Percentiles rank a stretch among this genome's conserved stretches.
Evolutionary conservation across 2,888 invertebrate species (phyloP).

Genomic region (Hololepta plana): DNA sequence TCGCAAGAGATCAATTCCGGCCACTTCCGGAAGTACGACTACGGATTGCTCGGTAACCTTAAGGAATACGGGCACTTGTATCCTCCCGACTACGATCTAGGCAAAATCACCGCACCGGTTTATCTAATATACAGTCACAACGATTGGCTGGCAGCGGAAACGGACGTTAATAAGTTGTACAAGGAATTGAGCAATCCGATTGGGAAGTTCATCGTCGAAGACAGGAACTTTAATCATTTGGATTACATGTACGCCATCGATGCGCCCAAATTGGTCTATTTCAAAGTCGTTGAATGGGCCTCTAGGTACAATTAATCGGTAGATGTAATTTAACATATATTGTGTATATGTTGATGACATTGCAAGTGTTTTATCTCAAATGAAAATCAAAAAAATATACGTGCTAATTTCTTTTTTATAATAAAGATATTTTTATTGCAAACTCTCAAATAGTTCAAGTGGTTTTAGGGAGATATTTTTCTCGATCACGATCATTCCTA

Average conservation of each 20-base stretch:
- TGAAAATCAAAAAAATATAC: no score
- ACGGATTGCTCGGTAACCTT: constrained; percentile 11
- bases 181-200: constrained; percentile 12
- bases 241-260: constrained; percentile 20
- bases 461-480: no score
- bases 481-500: no score
- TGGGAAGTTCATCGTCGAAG: constrained; percentile 16
- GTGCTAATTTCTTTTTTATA: no score
- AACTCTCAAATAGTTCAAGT: no score
- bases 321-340: no score
- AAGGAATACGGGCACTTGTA: constrained; percentile 9
- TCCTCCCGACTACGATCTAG: constrained; percentile 12
- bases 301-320: no score
- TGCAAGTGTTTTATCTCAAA: no score
- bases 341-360: no score
- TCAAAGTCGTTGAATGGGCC: constrained; percentile 15
- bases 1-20: constrained; percentile 38
- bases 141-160: constrained; percentile 12
- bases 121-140: constrained; percentile 12
- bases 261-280: constrained; percentile 17
- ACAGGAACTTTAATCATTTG: constrained; percentile 20
- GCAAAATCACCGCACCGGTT: constrained; percentile 10
- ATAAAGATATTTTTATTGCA: no score
- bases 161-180: constrained; percentile 11
- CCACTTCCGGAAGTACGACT: constrained; percentile 13